Evolutionary conservation across 2,888 invertebrate species (phyloP).

Genomic region (Priocnemis perturbator): DNA sequence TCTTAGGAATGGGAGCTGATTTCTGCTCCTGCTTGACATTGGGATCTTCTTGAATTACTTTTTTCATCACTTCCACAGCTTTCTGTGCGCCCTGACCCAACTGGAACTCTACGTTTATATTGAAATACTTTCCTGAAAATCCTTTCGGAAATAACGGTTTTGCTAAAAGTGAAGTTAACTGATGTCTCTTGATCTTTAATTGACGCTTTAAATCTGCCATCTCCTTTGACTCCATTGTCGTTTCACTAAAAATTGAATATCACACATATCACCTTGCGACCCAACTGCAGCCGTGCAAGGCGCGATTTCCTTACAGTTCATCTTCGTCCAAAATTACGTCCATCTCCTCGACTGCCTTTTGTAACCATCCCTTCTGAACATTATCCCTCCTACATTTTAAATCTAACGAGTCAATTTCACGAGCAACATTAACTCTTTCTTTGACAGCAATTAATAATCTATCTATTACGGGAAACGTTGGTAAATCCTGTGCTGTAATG

Average conservation of each 20-base stretch:
- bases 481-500: conserved; percentile 85
- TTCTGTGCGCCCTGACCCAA: conserved; percentile 66
- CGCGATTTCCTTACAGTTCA: neutral
- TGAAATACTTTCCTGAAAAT: conserved; percentile 81
- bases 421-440: conserved; percentile 85
- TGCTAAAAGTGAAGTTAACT: conserved; percentile 77
- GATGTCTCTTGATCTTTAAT: conserved; percentile 76
- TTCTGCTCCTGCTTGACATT: conserved; percentile 33
- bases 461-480: conserved; percentile 87
- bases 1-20: conserved; percentile 11
- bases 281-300: too few species aligned
- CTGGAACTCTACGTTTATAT: conserved; percentile 66
- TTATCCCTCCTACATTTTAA: conserved; percentile 80
- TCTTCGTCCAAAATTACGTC: conserved; percentile 88
- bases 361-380: conserved; percentile 89
- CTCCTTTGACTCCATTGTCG: conserved; percentile 68
- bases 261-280: neutral
- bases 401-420: conserved; percentile 87
- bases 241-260: conserved; percentile 55
- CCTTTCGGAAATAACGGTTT: conserved; percentile 83
- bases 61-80: conserved; percentile 79
- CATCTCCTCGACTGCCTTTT: conserved; percentile 91
- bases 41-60: conserved; percentile 59
- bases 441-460: conserved; percentile 81
- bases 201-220: conserved; percentile 76